These are phyloP conservation scores for Otocyon megalotis DNA, from an alignment of 2,113 vertebrate species.

Conservation along the genomic window DNA sequence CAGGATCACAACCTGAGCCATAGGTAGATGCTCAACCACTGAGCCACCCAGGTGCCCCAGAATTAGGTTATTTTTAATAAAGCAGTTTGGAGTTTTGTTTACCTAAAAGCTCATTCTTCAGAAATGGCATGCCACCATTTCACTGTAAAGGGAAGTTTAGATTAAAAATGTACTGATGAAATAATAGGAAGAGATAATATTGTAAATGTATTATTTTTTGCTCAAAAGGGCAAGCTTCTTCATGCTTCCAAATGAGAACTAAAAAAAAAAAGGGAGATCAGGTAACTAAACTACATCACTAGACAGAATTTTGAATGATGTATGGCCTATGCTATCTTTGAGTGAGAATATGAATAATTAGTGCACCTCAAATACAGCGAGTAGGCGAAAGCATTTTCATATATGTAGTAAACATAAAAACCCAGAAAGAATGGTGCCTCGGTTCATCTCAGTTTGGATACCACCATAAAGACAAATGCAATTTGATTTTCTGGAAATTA, in stretches of 20 bases:
- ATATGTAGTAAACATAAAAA: background rate
- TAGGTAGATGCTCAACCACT: too few species aligned
- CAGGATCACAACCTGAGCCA: too few species aligned
- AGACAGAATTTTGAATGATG: background rate
- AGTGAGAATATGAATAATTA: background rate
- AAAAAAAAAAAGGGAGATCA: background rate
- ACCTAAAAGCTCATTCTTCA: background rate
- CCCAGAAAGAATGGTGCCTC: too few species aligned
- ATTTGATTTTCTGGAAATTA: background rate
- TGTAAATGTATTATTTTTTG: background rate
- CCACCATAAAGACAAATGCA: background rate
- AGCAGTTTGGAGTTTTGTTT: background rate
- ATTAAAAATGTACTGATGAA: background rate
- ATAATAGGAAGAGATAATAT: background rate
- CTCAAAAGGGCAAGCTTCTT: background rate
- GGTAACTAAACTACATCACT: background rate
- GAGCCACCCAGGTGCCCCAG: too few species aligned
- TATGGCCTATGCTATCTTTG: background rate
- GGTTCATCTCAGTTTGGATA: background rate
- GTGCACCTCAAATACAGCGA: background rate
- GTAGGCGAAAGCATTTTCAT: background rate
- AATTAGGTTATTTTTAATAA: background rate
- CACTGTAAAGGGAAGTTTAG: background rate
- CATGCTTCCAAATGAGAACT: background rate
- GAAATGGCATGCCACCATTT: background rate